These are phyloP conservation scores for Tridacna crocea DNA, from an alignment of 2,888 invertebrate genomes.

Conservation along the genomic window DNA sequence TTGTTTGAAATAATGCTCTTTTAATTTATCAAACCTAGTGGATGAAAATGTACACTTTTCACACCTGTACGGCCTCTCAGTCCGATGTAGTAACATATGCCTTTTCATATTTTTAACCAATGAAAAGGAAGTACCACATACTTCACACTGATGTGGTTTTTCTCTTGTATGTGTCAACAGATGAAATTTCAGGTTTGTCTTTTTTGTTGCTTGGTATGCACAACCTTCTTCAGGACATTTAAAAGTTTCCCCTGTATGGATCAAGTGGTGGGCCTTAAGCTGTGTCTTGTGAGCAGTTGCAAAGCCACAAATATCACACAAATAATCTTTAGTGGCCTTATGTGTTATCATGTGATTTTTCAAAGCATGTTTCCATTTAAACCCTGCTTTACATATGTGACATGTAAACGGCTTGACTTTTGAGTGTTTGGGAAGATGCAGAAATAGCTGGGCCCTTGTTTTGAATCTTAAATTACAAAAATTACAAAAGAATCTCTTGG, in stretches of 20 bases:
- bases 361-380: constrained; percentile 87
- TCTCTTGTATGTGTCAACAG: constrained; percentile 86
- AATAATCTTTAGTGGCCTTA: constrained; percentile 86
- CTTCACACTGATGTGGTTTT: constrained; percentile 86
- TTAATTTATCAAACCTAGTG: constrained; percentile 86
- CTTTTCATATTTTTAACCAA: constrained; percentile 86
- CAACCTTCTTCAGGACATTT: constrained; percentile 85
- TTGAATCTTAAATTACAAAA: constrained; percentile 86
- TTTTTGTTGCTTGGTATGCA: constrained; percentile 85
- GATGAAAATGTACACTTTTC: constrained; percentile 85
- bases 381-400: constrained; percentile 85
- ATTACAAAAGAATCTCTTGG: constrained; percentile 86
- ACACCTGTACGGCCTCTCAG: constrained; percentile 83
- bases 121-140: constrained; percentile 87
- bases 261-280: constrained; percentile 86
- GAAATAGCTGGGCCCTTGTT: constrained; percentile 85
- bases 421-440: constrained; percentile 87
- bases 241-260: constrained; percentile 86
- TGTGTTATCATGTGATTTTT: constrained; percentile 84
- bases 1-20: constrained; percentile 85
- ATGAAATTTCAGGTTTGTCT: constrained; percentile 86
- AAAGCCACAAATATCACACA: constrained; percentile 87
- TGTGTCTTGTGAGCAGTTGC: constrained; percentile 87
- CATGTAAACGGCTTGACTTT: constrained; percentile 86
- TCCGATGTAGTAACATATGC: constrained; percentile 83